Base-by-base conservation (phyloP, 2,797 vertebrate species). In the Halcyon chelicuti region DNA sequence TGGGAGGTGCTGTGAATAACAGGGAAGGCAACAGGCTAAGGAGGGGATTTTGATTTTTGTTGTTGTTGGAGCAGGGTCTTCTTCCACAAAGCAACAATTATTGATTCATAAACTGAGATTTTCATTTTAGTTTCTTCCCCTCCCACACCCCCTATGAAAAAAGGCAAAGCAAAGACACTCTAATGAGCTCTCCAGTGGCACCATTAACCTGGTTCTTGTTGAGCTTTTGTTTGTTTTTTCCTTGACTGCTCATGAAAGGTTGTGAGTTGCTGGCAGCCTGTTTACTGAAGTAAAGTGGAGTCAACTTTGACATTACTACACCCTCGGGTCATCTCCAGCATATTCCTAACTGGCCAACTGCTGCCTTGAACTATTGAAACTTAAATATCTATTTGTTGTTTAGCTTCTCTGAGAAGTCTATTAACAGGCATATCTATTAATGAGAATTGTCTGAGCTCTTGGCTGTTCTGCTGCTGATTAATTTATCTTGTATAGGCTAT, bases 111-210 rank as follows among this genome's bases (percentile, higher is more conserved):
- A 91, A 72, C 23, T 4, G 5, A 20, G 86, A 29, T 66, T 62
- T 90, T 57, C 10, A 29, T 87, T 91, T 86, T 37, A 35, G 44
- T 77, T 40, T 28, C 9, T 42, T 16, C 18, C 35, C 35, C 31
- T 28, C 33, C 14, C 26, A 31, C 42, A 10, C 5, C 2, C 12
- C 7, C 10, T 23, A 29, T 54, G 52, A 52, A 73, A 71, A 63
- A 47, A 78, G 33, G 14, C 23, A 31, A 63, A 79, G n/a, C 7
- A 37, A 33, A 93, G 62, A 28, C 7, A 31, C 37, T 49, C 25
- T 93, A 91, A 93, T 79, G 94, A 93, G 88, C 60, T 93, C 86
- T 90, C 79, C n/a, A 63, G 78, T 82, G 95, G 63, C 55, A 52
- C 76, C 79, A 52, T 93, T 95, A 94, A 84, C 79, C 42, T 40